Evolutionary conservation across 1,140 invertebrate species (phyloP).

Genomic region (Heliconius nattereri): DNA sequence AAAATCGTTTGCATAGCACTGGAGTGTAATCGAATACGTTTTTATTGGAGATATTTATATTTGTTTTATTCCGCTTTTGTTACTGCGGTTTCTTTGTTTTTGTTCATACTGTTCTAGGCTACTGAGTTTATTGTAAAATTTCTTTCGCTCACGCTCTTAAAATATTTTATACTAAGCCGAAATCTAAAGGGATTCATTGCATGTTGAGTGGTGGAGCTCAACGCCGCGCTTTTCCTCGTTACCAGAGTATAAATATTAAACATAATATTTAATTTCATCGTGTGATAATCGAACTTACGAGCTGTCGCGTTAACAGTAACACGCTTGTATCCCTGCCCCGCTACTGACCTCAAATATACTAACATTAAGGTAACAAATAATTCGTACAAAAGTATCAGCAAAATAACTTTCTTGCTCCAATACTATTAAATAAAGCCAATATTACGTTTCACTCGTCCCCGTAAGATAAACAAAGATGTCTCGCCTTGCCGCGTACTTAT

Average conservation of each 20-base stretch:
- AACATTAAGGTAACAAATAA: neutral
- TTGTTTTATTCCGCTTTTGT: conserved; percentile 23
- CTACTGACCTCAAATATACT: too few species aligned
- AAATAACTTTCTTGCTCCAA: neutral
- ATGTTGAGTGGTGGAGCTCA: too few species aligned
- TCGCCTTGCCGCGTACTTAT: conserved; percentile 7
- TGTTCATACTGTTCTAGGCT: conserved; percentile 20
- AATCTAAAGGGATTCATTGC: too few species aligned
- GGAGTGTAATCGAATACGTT: conserved; percentile 18
- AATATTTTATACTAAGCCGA: neutral
- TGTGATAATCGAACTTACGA: too few species aligned
- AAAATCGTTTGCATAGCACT: conserved; percentile 19
- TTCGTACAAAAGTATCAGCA: neutral
- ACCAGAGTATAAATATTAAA: too few species aligned
- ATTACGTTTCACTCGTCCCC: neutral
- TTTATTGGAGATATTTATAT: conserved; percentile 23
- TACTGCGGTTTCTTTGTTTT: conserved; percentile 22
- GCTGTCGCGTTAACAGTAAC: too few species aligned
- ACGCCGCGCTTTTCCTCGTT: too few species aligned
- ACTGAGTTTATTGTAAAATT: neutral
- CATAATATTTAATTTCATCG: too few species aligned
- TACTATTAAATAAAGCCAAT: neutral
- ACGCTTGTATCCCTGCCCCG: too few species aligned
- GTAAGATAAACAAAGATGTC: neutral
- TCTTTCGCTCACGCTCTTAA: neutral